These are phyloP conservation scores for Fistularia tabacaria DNA, from an alignment of 2,797 vertebrate genomes.

Conservation along the genomic window DNA sequence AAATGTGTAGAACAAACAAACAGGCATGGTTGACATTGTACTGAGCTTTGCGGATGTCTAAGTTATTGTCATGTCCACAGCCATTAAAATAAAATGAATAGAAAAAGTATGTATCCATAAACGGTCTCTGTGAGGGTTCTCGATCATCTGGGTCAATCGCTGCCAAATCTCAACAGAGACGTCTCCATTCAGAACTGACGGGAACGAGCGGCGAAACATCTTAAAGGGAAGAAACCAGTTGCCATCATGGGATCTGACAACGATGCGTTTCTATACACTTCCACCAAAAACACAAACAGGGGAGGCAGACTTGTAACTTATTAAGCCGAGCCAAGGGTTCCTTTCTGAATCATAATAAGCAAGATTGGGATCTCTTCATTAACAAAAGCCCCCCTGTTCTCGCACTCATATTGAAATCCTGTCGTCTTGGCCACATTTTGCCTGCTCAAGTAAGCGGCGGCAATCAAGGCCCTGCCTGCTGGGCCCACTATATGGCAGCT, in stretches of 20 bases:
- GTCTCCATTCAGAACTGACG: no score
- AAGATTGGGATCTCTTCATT: constrained; percentile 41
- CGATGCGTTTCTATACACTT: constrained; percentile 8
- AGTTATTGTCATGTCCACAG: no score
- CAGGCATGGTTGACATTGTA: no score
- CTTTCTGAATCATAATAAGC: constrained; percentile 28
- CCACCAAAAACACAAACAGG: constrained; percentile 34
- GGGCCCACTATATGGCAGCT: constrained; percentile 54
- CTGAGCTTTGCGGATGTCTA: no score
- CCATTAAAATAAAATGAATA: no score
- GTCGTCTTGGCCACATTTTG: constrained; percentile 31
- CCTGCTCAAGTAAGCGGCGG: constrained; percentile 38
- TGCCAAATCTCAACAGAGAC: no score
- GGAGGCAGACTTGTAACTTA: constrained; percentile 17
- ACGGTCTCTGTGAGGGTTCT: no score
- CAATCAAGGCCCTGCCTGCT: constrained; percentile 58
- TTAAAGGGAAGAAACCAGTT: constrained; percentile 1
- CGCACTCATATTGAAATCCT: constrained; percentile 14
- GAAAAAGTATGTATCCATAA: no score
- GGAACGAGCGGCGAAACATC: no score
- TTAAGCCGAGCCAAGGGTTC: constrained; percentile 14
- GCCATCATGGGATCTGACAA: constrained; percentile 5
- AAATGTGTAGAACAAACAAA: no score
- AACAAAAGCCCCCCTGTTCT: constrained; percentile 28
- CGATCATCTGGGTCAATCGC: no score